These are phyloP conservation scores for Henricia sp. DNA, from an alignment of 53 echinoderm and acorn worm species.

Conservation along the genomic window DNA sequence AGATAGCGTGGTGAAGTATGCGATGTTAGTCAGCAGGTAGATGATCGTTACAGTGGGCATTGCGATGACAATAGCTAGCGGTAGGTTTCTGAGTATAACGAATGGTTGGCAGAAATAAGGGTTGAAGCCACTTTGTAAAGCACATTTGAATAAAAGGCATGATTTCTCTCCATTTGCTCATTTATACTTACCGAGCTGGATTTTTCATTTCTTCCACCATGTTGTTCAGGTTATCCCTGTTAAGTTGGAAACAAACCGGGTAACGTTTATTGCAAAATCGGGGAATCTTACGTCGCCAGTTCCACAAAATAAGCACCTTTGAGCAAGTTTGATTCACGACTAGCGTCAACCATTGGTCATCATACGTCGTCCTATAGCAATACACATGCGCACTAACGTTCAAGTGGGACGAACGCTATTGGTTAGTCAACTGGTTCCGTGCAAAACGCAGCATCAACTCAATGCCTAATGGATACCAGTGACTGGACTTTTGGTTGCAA, in stretches of 20 bases:
- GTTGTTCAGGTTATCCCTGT: background rate
- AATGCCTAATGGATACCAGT: background rate
- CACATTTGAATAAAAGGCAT: background rate
- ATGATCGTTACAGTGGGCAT: conserved; percentile 16
- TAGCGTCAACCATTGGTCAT: too few species aligned
- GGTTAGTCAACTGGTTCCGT: too few species aligned
- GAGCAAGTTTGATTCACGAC: too few species aligned
- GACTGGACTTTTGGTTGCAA: background rate
- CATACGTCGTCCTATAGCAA: background rate
- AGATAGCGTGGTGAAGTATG: conserved; percentile 38
- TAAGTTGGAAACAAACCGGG: background rate
- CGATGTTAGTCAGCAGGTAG: conserved; percentile 39
- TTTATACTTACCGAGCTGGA: background rate
- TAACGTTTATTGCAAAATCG: background rate
- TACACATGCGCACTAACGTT: too few species aligned
- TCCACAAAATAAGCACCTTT: background rate
- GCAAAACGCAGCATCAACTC: too few species aligned
- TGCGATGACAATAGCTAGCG: conserved; percentile 17
- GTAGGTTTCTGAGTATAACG: conserved; percentile 37
- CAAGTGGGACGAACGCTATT: too few species aligned
- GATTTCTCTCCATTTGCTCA: background rate
- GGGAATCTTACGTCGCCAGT: background rate
- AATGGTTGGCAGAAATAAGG: background rate
- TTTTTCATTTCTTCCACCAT: background rate
- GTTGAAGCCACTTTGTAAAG: background rate